These are phyloP conservation scores for Chalcosyrphus nemorum DNA, from an alignment of 2,888 invertebrate species.

Conservation along the genomic window DNA sequence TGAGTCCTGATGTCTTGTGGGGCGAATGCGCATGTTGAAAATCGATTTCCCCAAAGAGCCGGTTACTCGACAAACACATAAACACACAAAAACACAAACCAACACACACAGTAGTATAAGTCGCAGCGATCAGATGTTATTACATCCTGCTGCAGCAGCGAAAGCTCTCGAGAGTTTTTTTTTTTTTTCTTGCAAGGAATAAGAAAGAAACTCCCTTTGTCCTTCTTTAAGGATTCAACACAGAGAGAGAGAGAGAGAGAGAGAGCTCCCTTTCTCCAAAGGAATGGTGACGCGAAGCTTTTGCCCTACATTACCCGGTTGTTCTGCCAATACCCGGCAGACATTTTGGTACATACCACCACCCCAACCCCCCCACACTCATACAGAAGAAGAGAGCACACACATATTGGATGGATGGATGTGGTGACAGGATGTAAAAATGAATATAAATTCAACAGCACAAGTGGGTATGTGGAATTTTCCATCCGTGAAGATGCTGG, in stretches of 20 bases:
- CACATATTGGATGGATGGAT: conserved; percentile 2
- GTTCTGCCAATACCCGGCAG: conserved; percentile 47
- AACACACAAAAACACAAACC: neutral
- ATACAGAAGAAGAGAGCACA: conserved; percentile 12
- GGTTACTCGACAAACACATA: conserved; percentile 12
- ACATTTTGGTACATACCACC: conserved; percentile 43
- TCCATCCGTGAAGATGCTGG: conserved; percentile 39
- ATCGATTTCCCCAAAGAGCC: conserved; percentile 53
- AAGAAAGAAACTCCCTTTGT: neutral
- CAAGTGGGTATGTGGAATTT: conserved; percentile 47
- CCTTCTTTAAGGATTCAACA: conserved; percentile 15
- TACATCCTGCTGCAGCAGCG: conserved; percentile 44
- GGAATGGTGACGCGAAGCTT: conserved; percentile 32
- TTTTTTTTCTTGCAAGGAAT: no score
- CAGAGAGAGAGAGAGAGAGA: no score
- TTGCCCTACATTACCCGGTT: conserved; percentile 56
- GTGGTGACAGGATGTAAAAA: conserved; percentile 7
- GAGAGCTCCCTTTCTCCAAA: neutral
- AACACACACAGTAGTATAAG: neutral
- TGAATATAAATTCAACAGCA: conserved; percentile 23
- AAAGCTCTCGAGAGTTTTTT: conserved; percentile 38
- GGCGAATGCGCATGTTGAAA: conserved; percentile 35
- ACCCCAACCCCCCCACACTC: neutral
- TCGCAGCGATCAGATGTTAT: conserved; percentile 53
- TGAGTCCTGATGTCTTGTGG: neutral